Evolutionary conservation across 2,113 vertebrate genomes (phyloP), one percentile per base, ranked within the genome.

Genomic region (Mesoclemmys tuberculata): DNA sequence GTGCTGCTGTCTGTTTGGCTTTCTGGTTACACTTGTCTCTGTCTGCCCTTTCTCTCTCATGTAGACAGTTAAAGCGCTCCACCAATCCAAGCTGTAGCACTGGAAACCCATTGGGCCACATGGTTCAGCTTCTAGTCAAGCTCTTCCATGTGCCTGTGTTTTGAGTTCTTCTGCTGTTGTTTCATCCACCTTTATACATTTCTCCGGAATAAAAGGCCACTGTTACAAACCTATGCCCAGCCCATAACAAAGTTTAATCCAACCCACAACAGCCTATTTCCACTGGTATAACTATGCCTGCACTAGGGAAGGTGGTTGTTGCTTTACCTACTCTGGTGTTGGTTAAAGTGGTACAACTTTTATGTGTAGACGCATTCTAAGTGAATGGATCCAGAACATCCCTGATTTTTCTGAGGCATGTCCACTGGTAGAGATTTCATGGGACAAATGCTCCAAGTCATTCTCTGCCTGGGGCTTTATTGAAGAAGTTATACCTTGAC

Each of bases 381-480:
- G n/a, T 24, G 38, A 74, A 74, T 21, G 68, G n/a, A 74, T 74
- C 68, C 10, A 12, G 5, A 24, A 44, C 6, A 44, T 44, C 41
- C 38, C 24, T 75, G 71, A 41, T 27, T 27, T 44, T 44, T 27
- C 38, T 26, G 21, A n/a, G 11, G 38, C 10, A 9, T 10, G n/a
- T 41, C 41, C 24, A 14, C 41, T 44, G 24, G 41, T 6, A 6
- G 46, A 54, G 61, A 74, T 38, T 68, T 16, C 18, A 2, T 68
- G 35, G 8, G 35, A 46, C 38, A 58, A 7, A 3, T 2, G 0
- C n/a, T 51, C 79, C n/a, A 44, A 1, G 13, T 1, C 48, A 4
- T 92, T 1, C 24, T 5, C 64, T 88, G 24, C 5, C 68, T 82
- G 24, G 3, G 58, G 46, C 58, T 84, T 9, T n/a, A 21, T 27